Conservation (phyloP, 2,888 invertebrate genomes). For the Yponomeuta evonymella region DNA sequence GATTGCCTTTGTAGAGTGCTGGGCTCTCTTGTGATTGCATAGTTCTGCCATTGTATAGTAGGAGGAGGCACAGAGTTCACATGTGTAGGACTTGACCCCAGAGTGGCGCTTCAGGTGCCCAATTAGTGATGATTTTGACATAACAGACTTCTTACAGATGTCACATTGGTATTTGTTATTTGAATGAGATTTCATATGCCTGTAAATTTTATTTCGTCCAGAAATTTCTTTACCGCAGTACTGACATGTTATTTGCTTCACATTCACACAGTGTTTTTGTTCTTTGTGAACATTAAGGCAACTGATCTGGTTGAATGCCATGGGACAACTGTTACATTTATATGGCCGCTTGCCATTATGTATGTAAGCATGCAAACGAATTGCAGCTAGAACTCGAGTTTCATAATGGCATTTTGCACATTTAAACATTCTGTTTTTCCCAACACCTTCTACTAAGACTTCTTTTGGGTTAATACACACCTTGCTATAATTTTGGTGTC, state of each 20-base stretch:
- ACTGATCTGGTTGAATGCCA: slow-evolving; percentile 44
- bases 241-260: slow-evolving; percentile 46
- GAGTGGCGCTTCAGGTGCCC: slow-evolving; percentile 50
- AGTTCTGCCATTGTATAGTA: slow-evolving; percentile 51
- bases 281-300: slow-evolving; percentile 49
- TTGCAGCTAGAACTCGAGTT: slow-evolving; percentile 41
- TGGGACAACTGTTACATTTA: slow-evolving; percentile 44
- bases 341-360: slow-evolving; percentile 52
- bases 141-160: slow-evolving; percentile 41
- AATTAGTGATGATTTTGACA: slow-evolving; percentile 29
- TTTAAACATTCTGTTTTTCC: slow-evolving; percentile 36
- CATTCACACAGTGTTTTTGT: slow-evolving; percentile 37
- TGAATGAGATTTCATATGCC: slow-evolving; percentile 43
- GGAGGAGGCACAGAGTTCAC: slow-evolving; percentile 52
- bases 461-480: slow-evolving; percentile 32
- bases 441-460: slow-evolving; percentile 41
- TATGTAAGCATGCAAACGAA: slow-evolving; percentile 39
- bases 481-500: slow-evolving; percentile 32
- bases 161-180: slow-evolving; percentile 33
- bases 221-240: slow-evolving; percentile 50
- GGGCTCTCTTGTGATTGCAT: slow-evolving; percentile 42
- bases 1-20: slow-evolving; percentile 37
- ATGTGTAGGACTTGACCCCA: slow-evolving; percentile 44
- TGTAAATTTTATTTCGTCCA: slow-evolving; percentile 42
- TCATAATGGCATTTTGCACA: slow-evolving; percentile 49